phyloP scores from a whole-genome alignment of 2,797 vertebrate genomes.

The Tenualosa thibaudeaui region DNA sequence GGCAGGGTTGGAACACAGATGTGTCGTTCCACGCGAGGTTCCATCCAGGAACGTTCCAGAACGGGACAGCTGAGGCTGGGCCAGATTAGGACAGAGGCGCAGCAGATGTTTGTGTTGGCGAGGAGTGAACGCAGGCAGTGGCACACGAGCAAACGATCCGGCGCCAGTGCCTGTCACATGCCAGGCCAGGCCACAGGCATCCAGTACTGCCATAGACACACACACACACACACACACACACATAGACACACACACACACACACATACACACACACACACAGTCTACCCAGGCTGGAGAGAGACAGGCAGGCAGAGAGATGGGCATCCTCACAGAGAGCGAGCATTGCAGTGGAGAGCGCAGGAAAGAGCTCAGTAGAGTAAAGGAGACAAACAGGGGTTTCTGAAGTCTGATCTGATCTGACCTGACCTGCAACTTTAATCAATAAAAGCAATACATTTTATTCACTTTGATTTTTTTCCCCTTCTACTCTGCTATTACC shows the following conservation, averaged over 20 bases:
- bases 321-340: not conserved
- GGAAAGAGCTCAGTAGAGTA: not conserved
- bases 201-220: not conserved
- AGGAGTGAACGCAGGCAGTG: not conserved
- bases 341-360: not conserved
- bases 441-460: no score
- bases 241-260: slow-evolving; percentile 23
- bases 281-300: slow-evolving; percentile 8
- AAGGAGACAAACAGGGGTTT: not conserved
- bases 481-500: no score
- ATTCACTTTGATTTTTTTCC: no score
- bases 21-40: not conserved
- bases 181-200: slow-evolving; percentile 7
- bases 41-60: not conserved
- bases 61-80: not conserved
- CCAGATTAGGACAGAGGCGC: not conserved
- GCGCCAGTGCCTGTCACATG: not conserved
- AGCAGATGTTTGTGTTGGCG: slow-evolving; percentile 7
- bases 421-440: no score
- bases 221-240: slow-evolving; percentile 5
- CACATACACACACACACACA: slow-evolving; percentile 24
- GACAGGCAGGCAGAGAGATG: not conserved
- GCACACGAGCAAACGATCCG: not conserved
- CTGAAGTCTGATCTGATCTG: no score
- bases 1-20: not conserved